These are phyloP conservation scores for Eupithecia exiguata DNA, from an alignment of 2,888 invertebrate species.

Conservation along the genomic window DNA sequence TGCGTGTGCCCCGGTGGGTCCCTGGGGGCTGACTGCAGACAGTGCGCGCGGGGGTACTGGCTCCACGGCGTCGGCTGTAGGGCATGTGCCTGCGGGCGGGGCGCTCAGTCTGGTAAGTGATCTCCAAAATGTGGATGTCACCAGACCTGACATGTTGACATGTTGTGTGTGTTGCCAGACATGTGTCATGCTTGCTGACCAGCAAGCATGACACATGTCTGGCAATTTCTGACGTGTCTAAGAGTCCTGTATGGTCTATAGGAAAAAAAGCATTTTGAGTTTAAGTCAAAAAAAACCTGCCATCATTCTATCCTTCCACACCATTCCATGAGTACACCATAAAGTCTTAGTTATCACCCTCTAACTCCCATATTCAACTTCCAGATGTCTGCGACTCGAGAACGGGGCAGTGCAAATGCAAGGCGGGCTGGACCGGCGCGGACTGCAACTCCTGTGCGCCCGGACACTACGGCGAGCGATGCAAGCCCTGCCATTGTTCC, in stretches of 20 bases:
- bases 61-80: conserved; percentile 90
- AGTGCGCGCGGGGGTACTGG: conserved; percentile 92
- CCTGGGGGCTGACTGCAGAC: conserved; percentile 91
- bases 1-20: conserved; percentile 96
- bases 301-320: not conserved
- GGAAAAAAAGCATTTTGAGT: not conserved
- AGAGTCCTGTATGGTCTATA: no score
- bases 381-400: conserved; percentile 86
- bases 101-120: conserved; percentile 65
- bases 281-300: not conserved
- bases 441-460: conserved; percentile 92
- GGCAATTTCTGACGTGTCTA: not conserved
- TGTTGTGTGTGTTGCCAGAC: no score
- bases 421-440: conserved; percentile 88
- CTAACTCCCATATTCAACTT: not conserved
- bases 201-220: not conserved
- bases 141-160: no score
- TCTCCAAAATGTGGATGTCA: not conserved
- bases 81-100: conserved; percentile 86
- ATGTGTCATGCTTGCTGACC: no score
- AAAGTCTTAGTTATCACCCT: not conserved
- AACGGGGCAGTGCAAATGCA: conserved; percentile 90
- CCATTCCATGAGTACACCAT: not conserved
- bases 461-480: conserved; percentile 95
- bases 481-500: conserved; percentile 93